These are phyloP conservation scores for Drosophila nigromelanica DNA, from an alignment of 1,140 invertebrate species.

Conservation along the genomic window DNA sequence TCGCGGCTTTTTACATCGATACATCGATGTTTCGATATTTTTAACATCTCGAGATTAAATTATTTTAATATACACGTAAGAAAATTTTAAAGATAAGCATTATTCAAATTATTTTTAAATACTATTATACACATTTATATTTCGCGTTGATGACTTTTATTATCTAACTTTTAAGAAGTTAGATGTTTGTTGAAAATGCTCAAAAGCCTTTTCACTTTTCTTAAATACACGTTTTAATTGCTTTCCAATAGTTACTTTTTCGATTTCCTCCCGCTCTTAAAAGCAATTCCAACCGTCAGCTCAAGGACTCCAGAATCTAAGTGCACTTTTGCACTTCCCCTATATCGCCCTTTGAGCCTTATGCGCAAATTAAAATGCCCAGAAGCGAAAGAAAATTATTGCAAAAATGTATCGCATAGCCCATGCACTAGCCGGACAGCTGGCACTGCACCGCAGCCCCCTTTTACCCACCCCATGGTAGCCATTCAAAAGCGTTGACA, in stretches of 20 bases:
- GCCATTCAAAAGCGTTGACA: constrained; percentile 33
- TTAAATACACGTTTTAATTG: too few species aligned
- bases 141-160: too few species aligned
- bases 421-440: constrained; percentile 14
- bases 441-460: not conserved
- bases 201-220: too few species aligned
- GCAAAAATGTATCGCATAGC: constrained; percentile 46
- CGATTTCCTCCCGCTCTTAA: not conserved
- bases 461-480: not conserved
- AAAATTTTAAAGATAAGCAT: too few species aligned
- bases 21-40: too few species aligned
- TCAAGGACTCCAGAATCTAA: constrained; percentile 1
- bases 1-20: too few species aligned
- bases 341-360: not conserved
- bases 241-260: not conserved
- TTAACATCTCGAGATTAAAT: too few species aligned
- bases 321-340: not conserved
- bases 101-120: too few species aligned
- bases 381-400: constrained; percentile 52
- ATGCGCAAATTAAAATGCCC: constrained; percentile 36
- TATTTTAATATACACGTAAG: too few species aligned
- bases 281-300: constrained; percentile 4
- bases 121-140: too few species aligned
- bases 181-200: too few species aligned
- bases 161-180: too few species aligned